Percentiles rank a stretch among this genome's conserved stretches.
Evolutionary conservation across 2,888 invertebrate genomes (phyloP).

Genomic region (Dione juno): DNA sequence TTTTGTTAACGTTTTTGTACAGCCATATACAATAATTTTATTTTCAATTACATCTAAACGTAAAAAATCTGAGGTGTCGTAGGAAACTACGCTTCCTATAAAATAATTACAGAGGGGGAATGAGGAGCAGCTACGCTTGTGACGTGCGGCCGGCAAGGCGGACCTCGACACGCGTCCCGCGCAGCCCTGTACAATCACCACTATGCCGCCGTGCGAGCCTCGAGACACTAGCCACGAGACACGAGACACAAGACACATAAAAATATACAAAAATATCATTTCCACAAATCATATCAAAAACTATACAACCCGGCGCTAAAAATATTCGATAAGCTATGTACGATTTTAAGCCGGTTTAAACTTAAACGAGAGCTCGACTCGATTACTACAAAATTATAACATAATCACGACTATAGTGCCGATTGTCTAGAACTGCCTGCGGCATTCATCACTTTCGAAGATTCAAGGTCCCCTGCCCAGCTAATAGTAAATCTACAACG

Average conservation of each 20-base stretch:
- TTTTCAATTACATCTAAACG: constrained; percentile 84
- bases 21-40: constrained; percentile 85
- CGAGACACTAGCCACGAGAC: constrained; percentile 74
- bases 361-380: constrained; percentile 83
- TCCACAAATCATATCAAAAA: constrained; percentile 81
- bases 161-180: constrained; percentile 82
- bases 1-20: constrained; percentile 83
- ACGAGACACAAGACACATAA: constrained; percentile 77
- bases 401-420: constrained; percentile 82
- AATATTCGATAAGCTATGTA: constrained; percentile 80
- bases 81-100: constrained; percentile 83
- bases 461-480: constrained; percentile 84
- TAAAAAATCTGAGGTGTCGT: constrained; percentile 82
- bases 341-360: constrained; percentile 79
- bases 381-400: constrained; percentile 76
- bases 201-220: constrained; percentile 75
- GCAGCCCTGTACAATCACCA: constrained; percentile 83
- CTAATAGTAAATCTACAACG: constrained; percentile 82
- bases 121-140: constrained; percentile 81
- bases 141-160: constrained; percentile 80
- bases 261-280: constrained; percentile 84
- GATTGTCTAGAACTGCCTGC: constrained; percentile 83
- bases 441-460: constrained; percentile 75
- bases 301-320: constrained; percentile 82
- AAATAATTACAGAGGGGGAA: constrained; percentile 82